Evolutionary conservation across 2,113 vertebrate species (phyloP), one percentile per base, ranked within the genome.

Genomic region (Anhinga anhinga): DNA sequence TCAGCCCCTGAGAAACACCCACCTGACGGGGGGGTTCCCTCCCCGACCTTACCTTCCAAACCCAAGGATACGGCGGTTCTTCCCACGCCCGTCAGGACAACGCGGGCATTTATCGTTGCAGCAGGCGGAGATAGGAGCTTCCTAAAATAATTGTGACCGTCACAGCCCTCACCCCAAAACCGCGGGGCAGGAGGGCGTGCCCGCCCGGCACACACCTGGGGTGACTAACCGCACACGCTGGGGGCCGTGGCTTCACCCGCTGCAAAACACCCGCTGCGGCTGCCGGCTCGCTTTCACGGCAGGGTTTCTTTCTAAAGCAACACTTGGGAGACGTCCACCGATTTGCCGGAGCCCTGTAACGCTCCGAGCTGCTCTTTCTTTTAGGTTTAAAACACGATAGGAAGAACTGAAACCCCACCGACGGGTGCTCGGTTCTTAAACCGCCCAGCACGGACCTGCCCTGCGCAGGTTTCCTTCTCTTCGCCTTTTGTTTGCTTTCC

Each of bases 331-430:
- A 36, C 1, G 1, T 5, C 1, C 0, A 5, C 3, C 5, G 58
- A 6, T 52, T 26, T 56, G 30, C 72, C 4, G 1, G 56, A 47
- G 49, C 52, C 56, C 85, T 67, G 23, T 8, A 8, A 25, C 30
- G 26, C 38, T 36, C n/a, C 56, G 3, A 18, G 11, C 2, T 5
- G 0, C 27, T 20, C 52, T 4, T 49, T 23, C 17, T 11, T 3
- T 7, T 1, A 7, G 4, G 2, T 21, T 3, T 20, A 50, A 0
- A 3, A 7, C 47, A 3, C 9, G 1, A 21, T 0, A 3, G 49
- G 30, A 79, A 63, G 30, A 27, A 34, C 3, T 1, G 2, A 50
- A 25, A 7, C 19, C 36, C 5, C 27, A 1, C 5, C 0, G 72
- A 23, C 8, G 2, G 0, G 18, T 0, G 4, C 26, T 13, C 5